Evolutionary conservation across 2,113 vertebrate genomes (phyloP).

Genomic region (Seriola quinqueradiata): DNA sequence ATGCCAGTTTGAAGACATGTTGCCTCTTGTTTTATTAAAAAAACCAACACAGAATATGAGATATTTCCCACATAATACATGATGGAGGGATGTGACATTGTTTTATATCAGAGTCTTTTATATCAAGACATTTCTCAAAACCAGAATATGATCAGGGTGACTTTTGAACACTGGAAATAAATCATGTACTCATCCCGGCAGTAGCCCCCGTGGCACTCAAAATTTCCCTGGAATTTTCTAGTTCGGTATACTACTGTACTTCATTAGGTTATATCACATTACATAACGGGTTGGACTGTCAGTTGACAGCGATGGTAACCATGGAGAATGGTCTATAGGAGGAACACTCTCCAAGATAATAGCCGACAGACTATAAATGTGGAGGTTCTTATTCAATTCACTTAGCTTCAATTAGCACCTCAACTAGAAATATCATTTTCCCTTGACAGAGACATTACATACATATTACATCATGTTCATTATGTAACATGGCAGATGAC

Average conservation of each 20-base stretch:
- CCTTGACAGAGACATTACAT: slow-evolving; percentile 2
- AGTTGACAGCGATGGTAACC: slow-evolving; percentile 15
- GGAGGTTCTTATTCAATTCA: background rate
- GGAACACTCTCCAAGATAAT: background rate
- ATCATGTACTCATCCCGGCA: too few species aligned
- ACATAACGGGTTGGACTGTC: background rate
- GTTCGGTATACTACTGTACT: background rate
- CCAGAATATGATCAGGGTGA: too few species aligned
- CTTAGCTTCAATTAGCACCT: background rate
- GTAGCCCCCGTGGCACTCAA: too few species aligned
- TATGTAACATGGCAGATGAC: slow-evolving; percentile 19
- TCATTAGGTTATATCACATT: background rate
- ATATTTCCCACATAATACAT: too few species aligned
- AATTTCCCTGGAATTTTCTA: too few species aligned
- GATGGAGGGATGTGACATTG: too few species aligned
- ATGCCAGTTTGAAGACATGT: too few species aligned
- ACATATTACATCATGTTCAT: slow-evolving; percentile 35
- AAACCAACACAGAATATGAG: too few species aligned
- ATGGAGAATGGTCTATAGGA: background rate
- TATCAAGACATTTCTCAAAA: too few species aligned
- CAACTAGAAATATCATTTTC: background rate
- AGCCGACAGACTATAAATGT: background rate
- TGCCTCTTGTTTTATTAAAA: too few species aligned
- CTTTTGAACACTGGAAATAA: too few species aligned
- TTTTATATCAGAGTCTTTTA: too few species aligned